phyloP scores from a whole-genome alignment of 2,113 vertebrate species.

The Paracanthobrama guichenoti region DNA sequence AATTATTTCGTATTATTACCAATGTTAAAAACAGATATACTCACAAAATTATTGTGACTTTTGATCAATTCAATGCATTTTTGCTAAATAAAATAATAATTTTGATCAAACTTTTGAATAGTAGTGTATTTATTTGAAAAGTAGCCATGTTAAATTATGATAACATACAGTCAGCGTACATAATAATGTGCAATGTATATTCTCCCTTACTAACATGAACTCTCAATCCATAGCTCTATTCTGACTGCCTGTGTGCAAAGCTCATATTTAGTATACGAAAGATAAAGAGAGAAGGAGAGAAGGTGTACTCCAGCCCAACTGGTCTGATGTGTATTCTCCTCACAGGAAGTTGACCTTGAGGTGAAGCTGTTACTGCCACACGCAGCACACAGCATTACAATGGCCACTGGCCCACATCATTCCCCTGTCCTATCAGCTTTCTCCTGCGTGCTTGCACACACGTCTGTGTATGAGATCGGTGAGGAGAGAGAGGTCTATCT shows the following conservation, averaged over 20 bases:
- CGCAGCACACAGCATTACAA: constrained; percentile 72
- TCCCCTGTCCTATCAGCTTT: constrained; percentile 61
- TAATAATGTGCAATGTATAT: background rate
- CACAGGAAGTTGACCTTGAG: constrained; percentile 76
- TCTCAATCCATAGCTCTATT: background rate
- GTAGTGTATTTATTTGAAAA: background rate
- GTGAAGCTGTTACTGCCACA: constrained; percentile 70
- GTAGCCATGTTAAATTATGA: background rate
- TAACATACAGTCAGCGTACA: background rate
- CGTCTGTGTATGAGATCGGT: background rate
- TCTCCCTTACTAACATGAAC: background rate
- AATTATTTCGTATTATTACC: background rate
- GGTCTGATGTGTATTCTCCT: constrained; percentile 76
- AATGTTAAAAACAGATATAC: no score
- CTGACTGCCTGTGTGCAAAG: background rate
- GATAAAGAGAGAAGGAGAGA: constrained; percentile 21
- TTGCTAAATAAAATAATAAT: background rate
- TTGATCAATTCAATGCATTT: background rate
- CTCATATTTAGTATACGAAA: constrained; percentile 8
- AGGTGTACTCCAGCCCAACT: constrained; percentile 63
- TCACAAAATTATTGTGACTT: background rate
- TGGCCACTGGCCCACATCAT: constrained; percentile 64
- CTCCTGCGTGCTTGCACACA: constrained; percentile 22
- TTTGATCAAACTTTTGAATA: background rate
- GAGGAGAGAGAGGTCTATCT: background rate